Conservation (phyloP, 2,113 vertebrate genomes). For the Macrotis lagotis region DNA sequence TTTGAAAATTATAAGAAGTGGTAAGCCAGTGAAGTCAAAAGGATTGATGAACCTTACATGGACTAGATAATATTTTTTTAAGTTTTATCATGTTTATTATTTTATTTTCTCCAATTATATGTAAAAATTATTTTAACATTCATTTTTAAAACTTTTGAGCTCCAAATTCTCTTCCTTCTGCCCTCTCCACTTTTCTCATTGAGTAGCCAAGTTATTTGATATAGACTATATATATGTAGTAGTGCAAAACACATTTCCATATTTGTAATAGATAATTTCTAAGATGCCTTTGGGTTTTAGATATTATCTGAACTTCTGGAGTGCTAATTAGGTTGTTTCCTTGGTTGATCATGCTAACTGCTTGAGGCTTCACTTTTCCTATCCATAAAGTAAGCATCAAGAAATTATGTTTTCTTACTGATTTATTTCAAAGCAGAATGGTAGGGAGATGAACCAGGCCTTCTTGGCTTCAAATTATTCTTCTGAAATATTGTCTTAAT, state of each 20-base stretch:
- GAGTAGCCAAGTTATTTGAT: too few relatives aligned
- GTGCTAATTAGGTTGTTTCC: not conserved
- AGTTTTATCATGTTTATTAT: too few relatives aligned
- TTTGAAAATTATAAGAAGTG: not conserved
- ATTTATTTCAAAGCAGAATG: not conserved
- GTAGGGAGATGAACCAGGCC: not conserved
- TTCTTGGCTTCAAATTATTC: not conserved
- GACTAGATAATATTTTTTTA: too few relatives aligned
- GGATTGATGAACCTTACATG: not conserved
- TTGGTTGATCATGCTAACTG: not conserved
- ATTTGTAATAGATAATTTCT: not conserved
- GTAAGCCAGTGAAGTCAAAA: not conserved
- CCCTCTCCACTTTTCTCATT: too few relatives aligned
- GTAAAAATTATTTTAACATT: too few relatives aligned
- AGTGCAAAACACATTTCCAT: too few relatives aligned
- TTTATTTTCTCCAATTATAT: too few relatives aligned
- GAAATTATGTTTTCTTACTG: not conserved
- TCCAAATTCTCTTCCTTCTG: too few relatives aligned
- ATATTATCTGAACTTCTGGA: not conserved
- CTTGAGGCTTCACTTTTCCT: not conserved
- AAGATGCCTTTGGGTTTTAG: not conserved
- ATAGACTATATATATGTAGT: too few relatives aligned
- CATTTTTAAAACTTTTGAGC: too few relatives aligned
- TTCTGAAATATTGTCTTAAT: not conserved
- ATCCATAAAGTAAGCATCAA: not conserved